Evolutionary conservation across 2,113 vertebrate species (phyloP).

Genomic region (Brienomyrus brachyistius): DNA sequence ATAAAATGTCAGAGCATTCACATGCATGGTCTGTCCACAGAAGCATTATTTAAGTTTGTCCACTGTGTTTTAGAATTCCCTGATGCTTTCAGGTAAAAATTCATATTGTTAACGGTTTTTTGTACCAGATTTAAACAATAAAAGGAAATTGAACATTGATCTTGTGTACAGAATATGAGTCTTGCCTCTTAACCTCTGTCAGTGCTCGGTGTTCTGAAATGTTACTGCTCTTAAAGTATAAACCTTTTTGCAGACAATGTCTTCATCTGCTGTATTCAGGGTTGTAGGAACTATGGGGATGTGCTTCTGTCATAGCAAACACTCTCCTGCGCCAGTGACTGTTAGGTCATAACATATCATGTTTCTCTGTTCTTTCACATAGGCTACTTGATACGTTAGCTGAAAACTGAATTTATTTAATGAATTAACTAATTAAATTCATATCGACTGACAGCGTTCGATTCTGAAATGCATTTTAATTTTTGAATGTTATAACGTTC

Average conservation of each 20-base stretch:
- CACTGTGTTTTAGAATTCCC: conserved; percentile 18
- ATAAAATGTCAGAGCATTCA: not conserved
- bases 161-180: not conserved
- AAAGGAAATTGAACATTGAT: conserved; percentile 6
- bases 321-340: not conserved
- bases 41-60: conserved; percentile 21
- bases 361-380: not conserved
- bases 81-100: conserved; percentile 21
- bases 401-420: not conserved
- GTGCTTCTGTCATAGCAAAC: not conserved
- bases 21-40: conserved; percentile 19
- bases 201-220: not conserved
- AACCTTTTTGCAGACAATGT: not conserved
- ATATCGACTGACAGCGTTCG: not conserved
- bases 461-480: not conserved
- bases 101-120: conserved; percentile 31
- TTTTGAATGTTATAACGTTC: not conserved
- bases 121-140: conserved; percentile 31
- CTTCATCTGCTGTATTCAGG: not conserved
- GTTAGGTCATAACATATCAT: not conserved
- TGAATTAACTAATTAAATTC: not conserved
- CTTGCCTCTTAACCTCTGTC: not conserved
- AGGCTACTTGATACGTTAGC: not conserved
- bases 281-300: not conserved
- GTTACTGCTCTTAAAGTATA: not conserved